Evolutionary conservation across 2,797 vertebrate genomes (phyloP).

Genomic region (Anguilla megastoma): DNA sequence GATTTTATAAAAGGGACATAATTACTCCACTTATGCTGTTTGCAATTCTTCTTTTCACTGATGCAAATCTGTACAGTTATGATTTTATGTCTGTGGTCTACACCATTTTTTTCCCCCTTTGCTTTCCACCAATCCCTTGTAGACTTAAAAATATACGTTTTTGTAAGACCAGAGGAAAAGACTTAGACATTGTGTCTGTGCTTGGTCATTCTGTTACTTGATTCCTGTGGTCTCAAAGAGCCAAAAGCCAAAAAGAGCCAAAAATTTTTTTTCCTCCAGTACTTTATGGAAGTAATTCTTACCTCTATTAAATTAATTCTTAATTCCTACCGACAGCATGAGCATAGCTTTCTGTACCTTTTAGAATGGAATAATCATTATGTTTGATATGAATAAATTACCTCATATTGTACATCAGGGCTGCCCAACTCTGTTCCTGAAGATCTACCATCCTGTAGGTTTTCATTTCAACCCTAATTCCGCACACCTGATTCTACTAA

Average conservation of each 20-base stretch:
- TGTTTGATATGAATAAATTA: not conserved
- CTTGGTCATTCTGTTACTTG: not conserved
- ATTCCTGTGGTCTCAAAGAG: not conserved
- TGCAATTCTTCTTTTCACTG: not conserved
- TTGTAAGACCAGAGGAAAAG: not conserved
- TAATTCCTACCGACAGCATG: not conserved
- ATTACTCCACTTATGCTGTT: not conserved
- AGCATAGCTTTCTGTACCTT: not conserved
- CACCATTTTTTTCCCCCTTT: not conserved
- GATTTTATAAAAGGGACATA: not conserved
- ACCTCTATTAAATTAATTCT: not conserved
- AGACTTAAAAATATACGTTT: not conserved
- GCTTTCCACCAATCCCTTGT: too few species aligned
- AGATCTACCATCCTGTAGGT: too few species aligned
- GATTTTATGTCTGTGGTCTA: not conserved
- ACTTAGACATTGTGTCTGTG: not conserved
- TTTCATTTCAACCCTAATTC: too few species aligned
- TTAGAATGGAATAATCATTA: not conserved
- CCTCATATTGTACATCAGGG: not conserved
- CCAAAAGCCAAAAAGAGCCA: not conserved
- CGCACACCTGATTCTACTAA: too few species aligned
- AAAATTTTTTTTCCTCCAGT: not conserved
- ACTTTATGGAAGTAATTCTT: not conserved
- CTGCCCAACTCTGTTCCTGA: not conserved
- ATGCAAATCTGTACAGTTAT: constrained; percentile 11